These are phyloP conservation scores for Syrmaticus mikado DNA, from an alignment of 2,113 vertebrate species.

Conservation along the genomic window DNA sequence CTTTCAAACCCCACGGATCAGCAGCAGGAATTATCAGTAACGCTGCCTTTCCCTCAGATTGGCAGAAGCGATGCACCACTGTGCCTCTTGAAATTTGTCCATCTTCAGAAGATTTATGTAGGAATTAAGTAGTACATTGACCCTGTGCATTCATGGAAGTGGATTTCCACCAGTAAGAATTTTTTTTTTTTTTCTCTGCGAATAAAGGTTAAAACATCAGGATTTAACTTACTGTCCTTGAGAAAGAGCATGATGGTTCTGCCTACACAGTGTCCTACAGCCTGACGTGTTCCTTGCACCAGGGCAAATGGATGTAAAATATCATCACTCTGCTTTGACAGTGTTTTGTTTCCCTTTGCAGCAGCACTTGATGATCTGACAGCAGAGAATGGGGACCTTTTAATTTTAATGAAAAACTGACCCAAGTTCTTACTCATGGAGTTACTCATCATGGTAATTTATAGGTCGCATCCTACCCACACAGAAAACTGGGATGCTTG, in stretches of 20 bases:
- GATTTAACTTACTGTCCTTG: slow-evolving; percentile 43
- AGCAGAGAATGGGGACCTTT: slow-evolving; percentile 26
- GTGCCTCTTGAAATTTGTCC: slow-evolving; percentile 19
- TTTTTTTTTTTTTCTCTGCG: not conserved
- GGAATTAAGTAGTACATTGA: slow-evolving; percentile 53
- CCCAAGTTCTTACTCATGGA: slow-evolving; percentile 16
- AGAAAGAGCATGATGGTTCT: not conserved
- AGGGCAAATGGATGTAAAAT: not conserved
- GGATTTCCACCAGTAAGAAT: slow-evolving; percentile 13
- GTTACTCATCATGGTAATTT: slow-evolving; percentile 55
- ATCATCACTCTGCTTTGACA: slow-evolving; percentile 26
- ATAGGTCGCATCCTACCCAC: slow-evolving; percentile 32
- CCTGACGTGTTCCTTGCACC: not conserved
- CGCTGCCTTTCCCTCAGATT: slow-evolving; percentile 2
- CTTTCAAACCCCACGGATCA: slow-evolving; percentile 50
- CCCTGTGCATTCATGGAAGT: slow-evolving; percentile 5
- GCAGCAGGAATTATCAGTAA: slow-evolving; percentile 40
- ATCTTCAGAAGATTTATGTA: slow-evolving; percentile 47
- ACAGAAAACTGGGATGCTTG: not conserved
- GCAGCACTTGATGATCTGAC: slow-evolving; percentile 19
- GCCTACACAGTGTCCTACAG: not conserved
- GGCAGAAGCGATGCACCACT: slow-evolving; percentile 17
- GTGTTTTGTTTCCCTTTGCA: slow-evolving; percentile 9
- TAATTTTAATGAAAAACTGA: slow-evolving; percentile 68
- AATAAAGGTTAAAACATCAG: slow-evolving; percentile 7